phyloP scores from a whole-genome alignment of 2,797 vertebrate genomes.

The Sebastes hubbsi region DNA sequence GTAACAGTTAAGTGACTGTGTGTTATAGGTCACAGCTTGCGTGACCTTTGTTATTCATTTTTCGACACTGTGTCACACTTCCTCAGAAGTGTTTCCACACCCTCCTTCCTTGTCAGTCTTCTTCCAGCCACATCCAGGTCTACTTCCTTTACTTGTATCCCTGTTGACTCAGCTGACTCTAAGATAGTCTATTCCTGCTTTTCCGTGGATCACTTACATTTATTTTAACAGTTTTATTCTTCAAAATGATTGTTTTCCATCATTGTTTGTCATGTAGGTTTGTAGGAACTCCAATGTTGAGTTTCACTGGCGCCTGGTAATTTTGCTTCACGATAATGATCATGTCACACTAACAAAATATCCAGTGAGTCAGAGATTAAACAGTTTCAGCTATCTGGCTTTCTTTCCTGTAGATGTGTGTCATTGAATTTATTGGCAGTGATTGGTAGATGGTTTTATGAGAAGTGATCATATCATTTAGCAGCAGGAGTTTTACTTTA shows the following conservation, averaged over 20 bases:
- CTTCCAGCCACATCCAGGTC: constrained; percentile 16
- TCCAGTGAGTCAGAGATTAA: constrained; percentile 18
- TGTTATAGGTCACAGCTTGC: not conserved
- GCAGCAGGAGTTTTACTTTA: constrained; percentile 2
- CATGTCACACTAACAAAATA: not conserved
- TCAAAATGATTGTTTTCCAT: not conserved
- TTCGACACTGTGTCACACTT: constrained; percentile 6
- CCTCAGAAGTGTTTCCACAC: not conserved
- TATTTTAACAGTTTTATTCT: not conserved
- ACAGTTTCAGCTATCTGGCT: not conserved
- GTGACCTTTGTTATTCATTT: not conserved
- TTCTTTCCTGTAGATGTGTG: not conserved
- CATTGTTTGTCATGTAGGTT: not conserved
- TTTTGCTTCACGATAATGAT: constrained; percentile 1
- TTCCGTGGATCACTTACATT: not conserved
- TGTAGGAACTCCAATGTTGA: not conserved
- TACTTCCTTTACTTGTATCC: constrained; percentile 38
- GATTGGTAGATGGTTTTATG: not conserved
- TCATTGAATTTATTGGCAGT: not conserved
- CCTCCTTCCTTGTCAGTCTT: constrained; percentile 14
- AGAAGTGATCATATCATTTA: not conserved
- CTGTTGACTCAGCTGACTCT: constrained; percentile 47
- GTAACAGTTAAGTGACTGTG: not conserved
- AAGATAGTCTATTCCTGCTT: constrained; percentile 43
- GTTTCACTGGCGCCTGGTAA: not conserved